Evolutionary conservation across 2,113 vertebrate species (phyloP), one percentile per base, ranked within the genome.

Genomic region (Atrichornis clamosus): DNA sequence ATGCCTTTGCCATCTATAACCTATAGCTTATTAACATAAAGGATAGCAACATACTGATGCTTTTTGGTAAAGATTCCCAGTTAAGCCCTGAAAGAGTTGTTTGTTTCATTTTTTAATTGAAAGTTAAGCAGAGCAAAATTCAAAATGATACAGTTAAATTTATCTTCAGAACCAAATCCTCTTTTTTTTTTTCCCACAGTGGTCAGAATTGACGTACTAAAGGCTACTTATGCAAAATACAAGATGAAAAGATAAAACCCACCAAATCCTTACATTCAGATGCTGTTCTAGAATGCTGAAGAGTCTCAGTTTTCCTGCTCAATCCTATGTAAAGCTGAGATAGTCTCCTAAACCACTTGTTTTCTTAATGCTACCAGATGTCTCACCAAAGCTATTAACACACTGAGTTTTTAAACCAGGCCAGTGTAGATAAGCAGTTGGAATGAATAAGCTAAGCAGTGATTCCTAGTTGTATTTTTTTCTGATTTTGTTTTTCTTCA

Each of bases 21-120:
- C n/a, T 72, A 20, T 28, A 41, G 35, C 53, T 77, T 84, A 22
- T 41, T 83, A 89, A 44, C 16, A 35, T 65, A 33, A 65, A 79
- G 20, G 35, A 23, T 32, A 19, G 11, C 35, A 73, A 20, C 7
- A 6, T 49, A n/a, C 6, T 53, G 44, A 39, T 44, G 30, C 20
- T 32, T 33, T 81, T 68, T 13, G 41, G 23, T 77, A 50, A 64
- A 50, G 33, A 42, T 69, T 62, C 32, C 6, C 5, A 62, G 3
- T 62, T 24, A 52, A 53, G 21, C 55, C 14, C 7, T 73, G 41
- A 21, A 80, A n/a, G 44, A 63, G 6, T 27, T 76, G 15, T 0
- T 3, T 83, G n/a, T n/a, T n/a, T n/a, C n/a, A n/a, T n/a, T 30
- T 7, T 10, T n/a, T 6, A 0, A 67, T 52, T 74, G 2, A 52